These are phyloP conservation scores for Drosophila histrio DNA, from an alignment of 2,888 invertebrate species.

Conservation along the genomic window DNA sequence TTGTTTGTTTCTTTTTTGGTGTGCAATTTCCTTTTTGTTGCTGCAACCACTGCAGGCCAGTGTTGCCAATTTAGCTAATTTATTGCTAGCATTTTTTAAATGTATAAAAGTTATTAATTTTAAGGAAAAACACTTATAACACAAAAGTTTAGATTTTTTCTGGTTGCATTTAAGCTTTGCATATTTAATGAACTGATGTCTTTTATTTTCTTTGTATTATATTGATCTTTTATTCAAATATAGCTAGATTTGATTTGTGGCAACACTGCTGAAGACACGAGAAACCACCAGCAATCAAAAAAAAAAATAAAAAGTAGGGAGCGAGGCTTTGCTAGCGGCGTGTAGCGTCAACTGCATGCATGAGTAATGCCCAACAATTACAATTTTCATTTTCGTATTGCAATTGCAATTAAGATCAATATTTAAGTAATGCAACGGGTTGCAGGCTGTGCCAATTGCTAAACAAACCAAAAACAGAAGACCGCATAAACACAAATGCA, in stretches of 20 bases:
- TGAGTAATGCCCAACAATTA: slow-evolving; percentile 59
- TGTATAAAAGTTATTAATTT: no score
- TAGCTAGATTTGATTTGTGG: no score
- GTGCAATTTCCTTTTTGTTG: slow-evolving; percentile 36
- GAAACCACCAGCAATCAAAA: slow-evolving; percentile 12
- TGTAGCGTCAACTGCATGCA: slow-evolving; percentile 40
- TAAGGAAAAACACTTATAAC: no score
- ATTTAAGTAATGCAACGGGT: slow-evolving; percentile 62
- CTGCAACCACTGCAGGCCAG: slow-evolving; percentile 29
- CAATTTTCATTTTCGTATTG: slow-evolving; percentile 26
- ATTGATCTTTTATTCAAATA: no score
- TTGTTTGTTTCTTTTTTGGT: slow-evolving; percentile 10
- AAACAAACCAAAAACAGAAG: slow-evolving; percentile 51
- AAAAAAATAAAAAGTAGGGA: slow-evolving; percentile 1
- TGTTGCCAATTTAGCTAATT: no score
- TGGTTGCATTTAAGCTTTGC: no score
- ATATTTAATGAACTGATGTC: no score
- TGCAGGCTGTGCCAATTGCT: slow-evolving; percentile 48
- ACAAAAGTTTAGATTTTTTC: no score
- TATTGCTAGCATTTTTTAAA: no score
- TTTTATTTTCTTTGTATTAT: no score
- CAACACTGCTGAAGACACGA: no score
- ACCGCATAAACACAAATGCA: slow-evolving; percentile 18
- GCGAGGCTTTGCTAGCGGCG: neutral
- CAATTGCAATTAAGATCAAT: slow-evolving; percentile 68